Percentiles rank a stretch among this genome's conserved stretches.
Evolutionary conservation across 2,888 invertebrate species (phyloP).

Genomic region (Thera britannica): DNA sequence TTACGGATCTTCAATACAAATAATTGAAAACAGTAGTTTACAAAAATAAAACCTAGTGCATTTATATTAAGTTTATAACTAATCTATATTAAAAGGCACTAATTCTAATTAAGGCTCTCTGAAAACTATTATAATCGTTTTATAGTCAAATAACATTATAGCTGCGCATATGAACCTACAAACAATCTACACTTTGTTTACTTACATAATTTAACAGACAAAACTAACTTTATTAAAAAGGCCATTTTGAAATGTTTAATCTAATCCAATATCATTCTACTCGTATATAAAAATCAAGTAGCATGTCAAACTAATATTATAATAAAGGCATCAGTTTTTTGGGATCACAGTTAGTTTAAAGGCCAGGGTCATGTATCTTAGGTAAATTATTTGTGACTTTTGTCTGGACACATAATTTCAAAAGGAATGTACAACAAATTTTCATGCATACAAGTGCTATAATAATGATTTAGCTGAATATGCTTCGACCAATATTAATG

Average conservation of each 20-base stretch:
- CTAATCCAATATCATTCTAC: conserved; percentile 7
- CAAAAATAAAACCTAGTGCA: conserved; percentile 40
- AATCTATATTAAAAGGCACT: conserved; percentile 62
- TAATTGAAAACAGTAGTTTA: conserved; percentile 13
- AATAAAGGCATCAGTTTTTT: conserved; percentile 33
- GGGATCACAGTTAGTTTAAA: conserved; percentile 52
- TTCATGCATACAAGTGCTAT: neutral
- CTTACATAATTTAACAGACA: neutral
- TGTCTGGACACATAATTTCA: conserved; percentile 1
- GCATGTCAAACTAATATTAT: neutral
- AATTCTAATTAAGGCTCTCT: conserved; percentile 67
- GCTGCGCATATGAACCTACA: conserved; percentile 46
- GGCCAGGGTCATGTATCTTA: conserved; percentile 35
- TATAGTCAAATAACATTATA: conserved; percentile 47
- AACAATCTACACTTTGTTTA: neutral
- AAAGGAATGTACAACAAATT: conserved; percentile 12
- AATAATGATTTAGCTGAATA: neutral
- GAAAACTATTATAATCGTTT: conserved; percentile 25
- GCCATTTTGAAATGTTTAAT: conserved; percentile 9
- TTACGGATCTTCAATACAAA: conserved; percentile 6
- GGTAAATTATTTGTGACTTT: conserved; percentile 26
- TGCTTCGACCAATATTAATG: neutral
- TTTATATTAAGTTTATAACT: conserved; percentile 35
- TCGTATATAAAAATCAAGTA: neutral
- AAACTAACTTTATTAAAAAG: conserved; percentile 4